These are phyloP conservation scores for Autographa gamma DNA, from an alignment of 2,888 invertebrate species.

Conservation along the genomic window DNA sequence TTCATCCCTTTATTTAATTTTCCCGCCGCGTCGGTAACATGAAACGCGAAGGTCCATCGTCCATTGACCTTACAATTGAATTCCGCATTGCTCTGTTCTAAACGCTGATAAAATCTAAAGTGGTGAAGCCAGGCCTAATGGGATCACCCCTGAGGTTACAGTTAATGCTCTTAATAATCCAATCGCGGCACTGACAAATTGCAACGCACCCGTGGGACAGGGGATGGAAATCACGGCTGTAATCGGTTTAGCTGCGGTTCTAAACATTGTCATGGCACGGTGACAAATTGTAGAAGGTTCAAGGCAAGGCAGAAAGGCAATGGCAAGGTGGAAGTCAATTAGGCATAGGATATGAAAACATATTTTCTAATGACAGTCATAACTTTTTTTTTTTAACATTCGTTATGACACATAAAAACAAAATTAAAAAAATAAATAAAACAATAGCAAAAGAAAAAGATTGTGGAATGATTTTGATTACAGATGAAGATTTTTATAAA, in stretches of 20 bases:
- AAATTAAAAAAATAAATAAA: no score
- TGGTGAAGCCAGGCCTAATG: constrained; percentile 53
- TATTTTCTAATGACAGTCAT: no score
- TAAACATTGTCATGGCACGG: constrained; percentile 23
- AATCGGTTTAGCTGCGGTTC: constrained; percentile 38
- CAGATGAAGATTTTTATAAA: no score
- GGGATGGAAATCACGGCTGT: constrained; percentile 30
- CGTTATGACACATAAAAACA: no score
- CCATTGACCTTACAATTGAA: constrained; percentile 69
- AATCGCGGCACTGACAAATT: constrained; percentile 57
- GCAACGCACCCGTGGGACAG: constrained; percentile 37
- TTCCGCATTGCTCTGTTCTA: constrained; percentile 66
- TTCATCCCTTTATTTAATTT: background rate
- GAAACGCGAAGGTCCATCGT: constrained; percentile 58
- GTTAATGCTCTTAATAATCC: constrained; percentile 58
- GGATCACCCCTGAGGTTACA: constrained; percentile 53
- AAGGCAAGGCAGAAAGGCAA: no score
- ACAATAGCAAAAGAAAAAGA: no score
- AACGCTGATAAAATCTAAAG: constrained; percentile 59
- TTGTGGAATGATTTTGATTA: no score
- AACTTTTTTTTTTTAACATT: no score
- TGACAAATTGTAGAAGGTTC: background rate
- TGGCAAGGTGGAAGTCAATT: no score
- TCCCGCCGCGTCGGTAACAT: constrained; percentile 11
- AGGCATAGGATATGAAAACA: background rate